Percentiles rank a stretch among this genome's conserved stretches.
These are phyloP conservation scores for Drosophila kokeensis DNA, from an alignment of 2,888 invertebrate species.

Conservation along the genomic window DNA sequence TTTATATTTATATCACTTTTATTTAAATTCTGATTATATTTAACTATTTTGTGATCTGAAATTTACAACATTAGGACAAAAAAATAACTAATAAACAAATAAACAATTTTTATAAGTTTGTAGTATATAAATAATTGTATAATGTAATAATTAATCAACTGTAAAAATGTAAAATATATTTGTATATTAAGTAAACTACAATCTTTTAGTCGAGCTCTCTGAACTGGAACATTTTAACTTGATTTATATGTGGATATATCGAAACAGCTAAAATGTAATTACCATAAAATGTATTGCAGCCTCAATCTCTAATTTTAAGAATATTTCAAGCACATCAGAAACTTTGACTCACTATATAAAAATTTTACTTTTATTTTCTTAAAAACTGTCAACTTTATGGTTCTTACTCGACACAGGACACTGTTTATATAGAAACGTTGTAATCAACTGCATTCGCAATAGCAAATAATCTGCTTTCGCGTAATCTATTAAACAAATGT, in stretches of 20 bases:
- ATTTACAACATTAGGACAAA: too few species aligned
- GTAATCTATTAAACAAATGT: not conserved
- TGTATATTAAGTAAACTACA: not conserved
- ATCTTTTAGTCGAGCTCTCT: not conserved
- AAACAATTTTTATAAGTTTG: not conserved
- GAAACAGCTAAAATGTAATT: not conserved
- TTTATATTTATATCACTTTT: not conserved
- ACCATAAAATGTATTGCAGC: not conserved
- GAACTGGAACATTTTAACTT: not conserved
- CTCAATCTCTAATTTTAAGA: not conserved
- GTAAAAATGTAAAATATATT: not conserved
- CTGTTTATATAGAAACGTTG: not conserved
- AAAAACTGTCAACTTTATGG: too few species aligned
- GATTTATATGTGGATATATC: not conserved
- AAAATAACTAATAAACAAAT: too few species aligned
- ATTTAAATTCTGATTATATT: not conserved
- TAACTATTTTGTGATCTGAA: not conserved
- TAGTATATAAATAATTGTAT: too few species aligned
- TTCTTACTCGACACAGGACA: not conserved
- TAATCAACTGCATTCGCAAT: not conserved
- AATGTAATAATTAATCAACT: too few species aligned
- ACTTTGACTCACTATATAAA: not conserved
- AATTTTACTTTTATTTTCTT: not conserved
- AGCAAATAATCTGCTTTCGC: not conserved
- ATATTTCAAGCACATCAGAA: not conserved